Conservation (phyloP, 2,888 invertebrate genomes). For the Rhingia rostrata region DNA sequence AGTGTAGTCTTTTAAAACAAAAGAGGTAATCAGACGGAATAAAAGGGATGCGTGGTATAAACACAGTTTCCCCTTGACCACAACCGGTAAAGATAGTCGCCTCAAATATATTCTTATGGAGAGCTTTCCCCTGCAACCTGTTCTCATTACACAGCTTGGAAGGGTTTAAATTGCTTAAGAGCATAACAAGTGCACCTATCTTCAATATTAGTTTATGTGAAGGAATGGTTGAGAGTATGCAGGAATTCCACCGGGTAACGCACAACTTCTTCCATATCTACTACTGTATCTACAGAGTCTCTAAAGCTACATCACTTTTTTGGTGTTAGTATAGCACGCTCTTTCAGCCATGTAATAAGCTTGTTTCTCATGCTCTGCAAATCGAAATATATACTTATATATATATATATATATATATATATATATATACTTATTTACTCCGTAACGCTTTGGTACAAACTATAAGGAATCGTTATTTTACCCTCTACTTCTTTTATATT, state of each 20-base stretch:
- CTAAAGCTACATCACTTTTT: background rate
- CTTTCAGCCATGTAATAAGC: background rate
- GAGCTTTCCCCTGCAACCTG: background rate
- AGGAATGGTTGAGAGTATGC: background rate
- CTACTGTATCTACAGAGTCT: background rate
- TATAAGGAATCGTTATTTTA: background rate
- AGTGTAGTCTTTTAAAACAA: background rate
- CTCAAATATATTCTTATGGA: background rate
- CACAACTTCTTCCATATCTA: background rate
- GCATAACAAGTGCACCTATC: background rate
- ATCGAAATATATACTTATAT: background rate
- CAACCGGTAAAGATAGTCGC: background rate
- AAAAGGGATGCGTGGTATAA: background rate
- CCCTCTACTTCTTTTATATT: background rate
- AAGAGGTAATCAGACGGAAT: background rate
- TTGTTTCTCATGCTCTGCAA: no score
- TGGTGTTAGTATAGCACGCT: background rate
- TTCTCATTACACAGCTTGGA: background rate
- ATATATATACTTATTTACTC: background rate
- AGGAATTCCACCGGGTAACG: background rate
- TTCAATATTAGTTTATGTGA: background rate
- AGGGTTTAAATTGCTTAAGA: background rate
- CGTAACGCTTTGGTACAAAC: background rate
- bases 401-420: background rate
- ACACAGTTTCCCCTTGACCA: background rate